phyloP scores from a whole-genome alignment of 92 coral and sea anemone genomes.

The Phenganax stokvisi region DNA sequence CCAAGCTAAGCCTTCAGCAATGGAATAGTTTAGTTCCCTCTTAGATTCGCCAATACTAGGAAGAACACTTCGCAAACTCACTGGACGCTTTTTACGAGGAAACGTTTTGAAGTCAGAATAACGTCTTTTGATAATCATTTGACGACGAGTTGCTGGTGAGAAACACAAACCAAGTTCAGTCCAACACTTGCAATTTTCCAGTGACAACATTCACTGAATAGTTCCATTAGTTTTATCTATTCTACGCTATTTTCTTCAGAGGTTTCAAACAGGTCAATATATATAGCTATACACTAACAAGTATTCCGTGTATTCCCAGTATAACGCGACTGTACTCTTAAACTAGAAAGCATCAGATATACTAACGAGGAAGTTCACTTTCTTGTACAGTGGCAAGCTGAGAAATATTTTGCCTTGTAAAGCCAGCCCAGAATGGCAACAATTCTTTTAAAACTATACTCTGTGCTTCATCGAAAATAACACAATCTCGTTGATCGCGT shows the following conservation, averaged over 20 bases:
- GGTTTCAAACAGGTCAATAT: too few relatives aligned
- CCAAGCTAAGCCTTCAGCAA: slow-evolving; percentile 91
- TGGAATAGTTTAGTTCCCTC: slow-evolving; percentile 69
- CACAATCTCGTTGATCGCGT: slow-evolving; percentile 82
- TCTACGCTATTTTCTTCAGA: too few relatives aligned
- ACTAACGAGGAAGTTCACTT: slow-evolving; percentile 86
- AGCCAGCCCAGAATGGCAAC: slow-evolving; percentile 97
- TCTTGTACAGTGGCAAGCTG: slow-evolving; percentile 50
- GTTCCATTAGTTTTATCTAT: too few relatives aligned
- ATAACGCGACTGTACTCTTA: too few relatives aligned
- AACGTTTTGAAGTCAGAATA: slow-evolving; percentile 77
- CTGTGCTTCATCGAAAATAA: slow-evolving; percentile 87
- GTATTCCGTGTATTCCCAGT: too few relatives aligned
- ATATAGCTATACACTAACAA: too few relatives aligned
- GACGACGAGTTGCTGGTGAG: slow-evolving; percentile 74
- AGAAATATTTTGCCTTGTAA: slow-evolving; percentile 66
- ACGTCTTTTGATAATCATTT: slow-evolving; percentile 68
- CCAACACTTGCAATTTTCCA: background rate
- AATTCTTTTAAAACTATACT: slow-evolving; percentile 78
- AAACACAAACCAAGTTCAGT: background rate
- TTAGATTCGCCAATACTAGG: slow-evolving; percentile 73
- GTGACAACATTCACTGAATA: too few relatives aligned
- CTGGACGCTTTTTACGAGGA: slow-evolving; percentile 62
- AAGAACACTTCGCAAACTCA: slow-evolving; percentile 59
- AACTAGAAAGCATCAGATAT: background rate